phyloP scores from a whole-genome alignment of 53 echinoderm and acorn worm species.

The Luidia sarsii region DNA sequence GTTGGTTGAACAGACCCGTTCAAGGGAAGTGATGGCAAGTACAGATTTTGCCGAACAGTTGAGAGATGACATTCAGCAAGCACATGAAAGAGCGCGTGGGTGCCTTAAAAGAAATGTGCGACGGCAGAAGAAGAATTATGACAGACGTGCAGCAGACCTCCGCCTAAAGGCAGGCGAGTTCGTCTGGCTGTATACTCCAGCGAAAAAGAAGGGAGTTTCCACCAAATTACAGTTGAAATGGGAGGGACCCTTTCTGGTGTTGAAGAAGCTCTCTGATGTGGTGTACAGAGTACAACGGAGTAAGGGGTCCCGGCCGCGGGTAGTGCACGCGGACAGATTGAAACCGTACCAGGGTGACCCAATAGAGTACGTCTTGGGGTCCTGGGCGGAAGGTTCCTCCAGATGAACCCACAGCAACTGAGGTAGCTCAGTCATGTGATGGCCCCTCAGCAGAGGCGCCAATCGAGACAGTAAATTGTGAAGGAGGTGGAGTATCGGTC shows the following conservation, averaged over 20 bases:
- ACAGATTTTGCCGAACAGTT: no score
- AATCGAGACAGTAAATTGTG: no score
- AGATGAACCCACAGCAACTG: no score
- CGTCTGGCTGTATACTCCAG: neutral
- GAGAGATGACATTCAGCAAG: no score
- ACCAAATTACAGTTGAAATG: constrained; percentile 27
- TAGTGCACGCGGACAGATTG: constrained; percentile 9
- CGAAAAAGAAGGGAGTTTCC: constrained; percentile 17
- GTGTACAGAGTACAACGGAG: constrained; percentile 36
- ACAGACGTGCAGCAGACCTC: neutral
- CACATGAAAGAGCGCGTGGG: no score
- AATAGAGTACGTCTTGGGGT: no score
- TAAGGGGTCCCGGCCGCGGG: neutral
- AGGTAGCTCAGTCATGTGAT: no score
- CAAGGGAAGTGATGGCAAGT: neutral
- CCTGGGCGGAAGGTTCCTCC: no score
- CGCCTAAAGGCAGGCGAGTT: neutral
- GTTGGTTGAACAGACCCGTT: neutral
- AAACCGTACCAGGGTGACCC: constrained; percentile 9
- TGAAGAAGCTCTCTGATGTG: constrained; percentile 11
- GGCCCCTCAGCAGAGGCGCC: no score
- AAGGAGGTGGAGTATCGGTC: no score
- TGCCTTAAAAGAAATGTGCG: no score
- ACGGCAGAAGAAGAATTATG: no score
- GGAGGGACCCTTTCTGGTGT: constrained; percentile 28